Evolutionary conservation across 2,113 vertebrate species (phyloP).

Genomic region (Ctenomys sociabilis): DNA sequence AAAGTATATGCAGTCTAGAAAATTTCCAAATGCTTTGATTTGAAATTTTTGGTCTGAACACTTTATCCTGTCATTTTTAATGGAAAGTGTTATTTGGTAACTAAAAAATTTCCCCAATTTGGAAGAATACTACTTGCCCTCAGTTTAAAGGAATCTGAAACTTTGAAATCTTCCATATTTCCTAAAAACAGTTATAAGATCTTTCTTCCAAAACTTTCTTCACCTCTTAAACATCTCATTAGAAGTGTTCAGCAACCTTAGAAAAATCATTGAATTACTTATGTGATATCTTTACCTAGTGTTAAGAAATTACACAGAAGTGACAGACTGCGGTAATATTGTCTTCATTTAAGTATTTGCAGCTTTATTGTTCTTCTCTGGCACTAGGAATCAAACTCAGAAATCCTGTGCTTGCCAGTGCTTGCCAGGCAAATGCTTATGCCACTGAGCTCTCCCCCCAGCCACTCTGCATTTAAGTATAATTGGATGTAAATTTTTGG

Average conservation of each 20-base stretch:
- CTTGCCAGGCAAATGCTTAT: no score
- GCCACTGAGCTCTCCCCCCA: no score
- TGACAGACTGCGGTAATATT: conserved; percentile 13
- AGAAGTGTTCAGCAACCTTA: conserved; percentile 36
- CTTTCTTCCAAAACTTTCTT: conserved; percentile 51
- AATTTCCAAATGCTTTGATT: conserved; percentile 55
- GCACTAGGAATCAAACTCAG: no score
- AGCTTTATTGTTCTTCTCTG: no score
- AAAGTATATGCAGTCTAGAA: conserved; percentile 35
- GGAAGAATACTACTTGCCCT: conserved; percentile 50
- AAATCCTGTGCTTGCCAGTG: no score
- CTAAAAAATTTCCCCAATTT: conserved; percentile 1
- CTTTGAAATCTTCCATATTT: background rate
- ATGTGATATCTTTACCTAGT: conserved; percentile 44
- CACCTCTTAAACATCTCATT: conserved; percentile 45
- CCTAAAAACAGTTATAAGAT: conserved; percentile 24
- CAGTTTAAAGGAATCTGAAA: conserved; percentile 31
- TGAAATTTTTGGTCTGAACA: conserved; percentile 43
- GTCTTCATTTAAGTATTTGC: background rate
- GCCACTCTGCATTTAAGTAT: background rate
- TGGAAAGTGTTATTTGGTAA: background rate
- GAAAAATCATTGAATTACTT: conserved; percentile 60
- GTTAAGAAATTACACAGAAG: conserved; percentile 43
- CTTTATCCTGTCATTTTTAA: background rate
- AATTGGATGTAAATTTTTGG: conserved; percentile 28